Evolutionary conservation across 2,113 vertebrate species (phyloP).

Genomic region (Pantherophis guttatus): DNA sequence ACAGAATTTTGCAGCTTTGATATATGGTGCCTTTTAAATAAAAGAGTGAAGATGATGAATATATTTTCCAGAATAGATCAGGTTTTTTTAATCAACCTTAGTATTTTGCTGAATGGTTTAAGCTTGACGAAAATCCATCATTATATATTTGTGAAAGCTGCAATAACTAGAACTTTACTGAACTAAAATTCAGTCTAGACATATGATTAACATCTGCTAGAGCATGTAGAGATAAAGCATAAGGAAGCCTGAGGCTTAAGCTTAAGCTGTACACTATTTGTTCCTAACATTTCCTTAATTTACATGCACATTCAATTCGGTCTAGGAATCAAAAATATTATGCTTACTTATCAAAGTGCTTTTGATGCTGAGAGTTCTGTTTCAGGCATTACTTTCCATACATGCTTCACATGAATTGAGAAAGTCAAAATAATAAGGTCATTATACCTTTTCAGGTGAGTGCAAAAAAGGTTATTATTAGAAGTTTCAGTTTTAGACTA

Average conservation of each 20-base stretch:
- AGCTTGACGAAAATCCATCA: slow-evolving; percentile 74
- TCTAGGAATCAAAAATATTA: neutral
- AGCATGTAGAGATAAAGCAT: slow-evolving; percentile 53
- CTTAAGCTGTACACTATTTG: slow-evolving; percentile 7
- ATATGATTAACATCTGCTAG: slow-evolving; percentile 7
- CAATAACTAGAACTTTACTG: slow-evolving; percentile 76
- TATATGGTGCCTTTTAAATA: neutral
- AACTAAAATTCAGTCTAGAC: slow-evolving; percentile 64
- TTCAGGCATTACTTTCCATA: neutral
- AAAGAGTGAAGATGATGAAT: slow-evolving; percentile 47
- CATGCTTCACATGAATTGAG: neutral
- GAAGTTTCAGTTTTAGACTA: too few relatives aligned
- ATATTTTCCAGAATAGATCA: slow-evolving; percentile 60
- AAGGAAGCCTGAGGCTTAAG: slow-evolving; percentile 24
- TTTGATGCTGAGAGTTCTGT: neutral
- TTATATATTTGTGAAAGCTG: slow-evolving; percentile 65
- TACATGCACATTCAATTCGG: neutral
- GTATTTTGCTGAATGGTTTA: slow-evolving; percentile 68
- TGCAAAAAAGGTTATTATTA: too few relatives aligned
- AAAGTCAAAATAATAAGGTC: neutral
- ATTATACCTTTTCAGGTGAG: neutral
- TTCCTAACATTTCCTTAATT: too few relatives aligned
- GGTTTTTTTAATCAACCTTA: slow-evolving; percentile 30
- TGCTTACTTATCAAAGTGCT: neutral
- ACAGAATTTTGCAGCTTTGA: neutral